Evolutionary conservation across 2,888 invertebrate genomes (phyloP), one percentile per base, ranked within the genome.

Genomic region (Machimus rusticus): DNA sequence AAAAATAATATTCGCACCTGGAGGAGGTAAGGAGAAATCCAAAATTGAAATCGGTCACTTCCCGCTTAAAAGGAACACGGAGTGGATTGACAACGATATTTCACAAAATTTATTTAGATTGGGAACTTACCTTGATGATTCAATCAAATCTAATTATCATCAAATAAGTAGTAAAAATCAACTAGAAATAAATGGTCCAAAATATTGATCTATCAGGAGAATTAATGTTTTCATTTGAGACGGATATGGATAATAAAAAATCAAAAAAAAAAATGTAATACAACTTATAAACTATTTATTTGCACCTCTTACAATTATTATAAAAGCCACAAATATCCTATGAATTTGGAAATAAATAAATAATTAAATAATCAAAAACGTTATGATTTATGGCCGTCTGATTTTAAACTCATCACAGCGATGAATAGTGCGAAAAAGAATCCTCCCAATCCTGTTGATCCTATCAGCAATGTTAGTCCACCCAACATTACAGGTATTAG

Each of bases 341-440:
- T 31, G 31, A 82, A 31, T 55, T 23, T 31, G 12, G 0, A 39
- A 39, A 39, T 23, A n/a, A 82, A 55, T 28, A 19, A 28, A 16
- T 34, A 82, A 55, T 31, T 19, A 28, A 81, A 81, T 46, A 82
- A 12, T 66, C 12, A 66, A 66, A 23, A 66, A 66, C 9, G 86
- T 87, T 2, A 88, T 5, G 87, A 88, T 89, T 91, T 91, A 88
- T 89, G 90, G 87, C 88, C 86, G 43, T 88, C 86, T 76, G 90
- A 88, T 88, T 95, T 96, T 88, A 97, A 93, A 87, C 96, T 96
- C 94, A 97, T 95, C 5, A 96, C 96, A 1, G 97, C 96, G 84
- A 97, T 96, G 90, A 97, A 97, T 16, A 97, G 93, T 0, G 97
- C 97, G 91, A 97, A 97, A 94, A 97, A 97, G 93, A 97, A 97